Evolutionary conservation across 2,113 vertebrate genomes (phyloP), one percentile per base, ranked within the genome.

Genomic region (Gobiocypris rarus): DNA sequence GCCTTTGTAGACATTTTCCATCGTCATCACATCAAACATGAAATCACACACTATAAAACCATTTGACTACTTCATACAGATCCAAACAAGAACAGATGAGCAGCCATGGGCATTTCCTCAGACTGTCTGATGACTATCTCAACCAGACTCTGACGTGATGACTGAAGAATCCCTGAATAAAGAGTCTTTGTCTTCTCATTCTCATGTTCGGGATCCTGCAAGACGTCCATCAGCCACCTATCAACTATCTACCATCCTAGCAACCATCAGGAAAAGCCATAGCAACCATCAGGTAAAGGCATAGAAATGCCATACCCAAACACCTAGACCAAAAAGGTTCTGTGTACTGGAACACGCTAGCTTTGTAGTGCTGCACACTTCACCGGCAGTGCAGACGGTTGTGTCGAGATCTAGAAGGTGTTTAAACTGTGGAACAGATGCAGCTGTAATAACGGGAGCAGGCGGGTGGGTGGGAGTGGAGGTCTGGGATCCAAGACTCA

Each of bases 401-500:
- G 61, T 34, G 26, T 17, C 26, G 61, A 65, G 61, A 65, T 31
- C 28, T 65, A 28, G 19, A 38, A n/a, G 67, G 19, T 70, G 67
- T 70, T n/a, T n/a, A 41, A 41, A 70, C 9, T 6, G 67, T 70
- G 41, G 34, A 70, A 70, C 67, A 70, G 67, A 70, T 11, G 34
- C 67, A 70, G 67, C 67, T 70, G 67, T 41, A n/a, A 70, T 41
- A 41, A 70, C 34, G 19, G 1, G 2, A 10, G 8, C 67, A n/a
- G 34, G 15, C 14, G 8, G 61, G 17, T 19, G 52, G 14, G 24
- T 24, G 78, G 50, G 67, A 24, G 81, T n/a, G 82, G 38, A 9
- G 7, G 24, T 65, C 34, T 70, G 34, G n/a, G 70, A 73, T 14
- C 13, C 70, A 14, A 75, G 71, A 45, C 22, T 86, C 56, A 78